These are phyloP conservation scores for Halictus quadricinctus DNA, from an alignment of 2,888 invertebrate genomes.

Conservation along the genomic window DNA sequence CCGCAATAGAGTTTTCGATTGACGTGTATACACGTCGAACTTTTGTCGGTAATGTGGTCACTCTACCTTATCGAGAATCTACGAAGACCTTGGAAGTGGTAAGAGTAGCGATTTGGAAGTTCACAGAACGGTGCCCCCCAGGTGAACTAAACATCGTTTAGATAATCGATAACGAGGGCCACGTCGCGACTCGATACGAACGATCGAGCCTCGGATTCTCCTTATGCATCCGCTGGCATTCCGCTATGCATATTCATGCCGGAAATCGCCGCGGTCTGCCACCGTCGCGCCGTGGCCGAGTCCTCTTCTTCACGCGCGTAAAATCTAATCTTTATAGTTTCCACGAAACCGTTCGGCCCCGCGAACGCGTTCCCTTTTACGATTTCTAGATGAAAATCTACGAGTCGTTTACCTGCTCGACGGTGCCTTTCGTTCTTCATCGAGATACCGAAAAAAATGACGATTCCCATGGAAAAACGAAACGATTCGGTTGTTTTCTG, in stretches of 20 bases:
- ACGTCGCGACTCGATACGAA: not conserved
- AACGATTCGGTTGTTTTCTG: not conserved
- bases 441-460: not conserved
- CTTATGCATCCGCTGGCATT: not conserved
- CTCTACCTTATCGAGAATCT: no score
- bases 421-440: not conserved
- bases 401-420: slow-evolving; percentile 28
- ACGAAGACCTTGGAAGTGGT: no score
- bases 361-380: slow-evolving; percentile 22
- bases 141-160: not conserved
- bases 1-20: no score
- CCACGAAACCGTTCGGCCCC: slow-evolving; percentile 19
- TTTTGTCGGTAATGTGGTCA: no score
- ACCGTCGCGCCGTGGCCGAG: not conserved
- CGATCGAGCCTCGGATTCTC: not conserved
- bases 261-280: not conserved
- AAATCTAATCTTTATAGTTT: slow-evolving; percentile 60
- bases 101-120: no score
- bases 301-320: slow-evolving; percentile 44
- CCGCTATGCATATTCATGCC: slow-evolving; percentile 10
- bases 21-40: no score
- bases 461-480: not conserved
- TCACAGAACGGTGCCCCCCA: no score
- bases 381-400: slow-evolving; percentile 60
- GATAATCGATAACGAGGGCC: not conserved